Conservation (phyloP, 2,113 vertebrate genomes). For the Echinops telfairi region DNA sequence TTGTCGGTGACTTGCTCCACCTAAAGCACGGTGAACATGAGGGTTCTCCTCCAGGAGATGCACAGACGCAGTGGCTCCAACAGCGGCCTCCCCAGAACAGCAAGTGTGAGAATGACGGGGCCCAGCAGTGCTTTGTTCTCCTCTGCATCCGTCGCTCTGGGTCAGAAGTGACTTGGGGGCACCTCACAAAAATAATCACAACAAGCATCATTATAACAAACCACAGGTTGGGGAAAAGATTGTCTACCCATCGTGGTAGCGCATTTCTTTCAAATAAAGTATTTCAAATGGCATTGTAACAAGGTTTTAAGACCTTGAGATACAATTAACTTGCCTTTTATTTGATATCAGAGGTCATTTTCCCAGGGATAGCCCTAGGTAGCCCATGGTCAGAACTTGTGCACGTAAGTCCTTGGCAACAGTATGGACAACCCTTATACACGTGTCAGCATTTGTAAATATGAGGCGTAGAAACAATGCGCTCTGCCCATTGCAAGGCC, state of each 20-base stretch:
- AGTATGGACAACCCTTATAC: neutral
- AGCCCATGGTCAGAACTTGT: neutral
- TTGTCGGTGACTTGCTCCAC: no score
- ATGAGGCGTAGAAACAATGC: no score
- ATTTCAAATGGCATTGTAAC: neutral
- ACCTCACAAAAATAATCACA: no score
- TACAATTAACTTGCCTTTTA: neutral
- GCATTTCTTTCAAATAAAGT: constrained; percentile 10
- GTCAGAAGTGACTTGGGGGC: no score
- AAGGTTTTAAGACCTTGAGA: neutral
- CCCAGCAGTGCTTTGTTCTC: no score
- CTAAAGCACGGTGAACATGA: no score
- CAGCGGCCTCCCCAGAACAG: no score
- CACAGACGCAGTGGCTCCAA: no score
- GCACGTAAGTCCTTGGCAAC: neutral
- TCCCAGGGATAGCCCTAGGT: neutral
- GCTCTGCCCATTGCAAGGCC: neutral
- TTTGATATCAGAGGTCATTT: neutral
- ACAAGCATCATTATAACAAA: neutral
- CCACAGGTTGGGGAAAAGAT: neutral
- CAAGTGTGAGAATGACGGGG: no score
- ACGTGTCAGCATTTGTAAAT: neutral
- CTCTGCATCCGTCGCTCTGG: neutral
- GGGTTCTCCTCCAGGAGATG: no score
- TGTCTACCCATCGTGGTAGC: neutral